A percentile compares a stretch with the other conserved stretches of the same genome.
These are phyloP conservation scores for Lycia hirtaria DNA, from an alignment of 2,888 invertebrate genomes.

Conservation along the genomic window DNA sequence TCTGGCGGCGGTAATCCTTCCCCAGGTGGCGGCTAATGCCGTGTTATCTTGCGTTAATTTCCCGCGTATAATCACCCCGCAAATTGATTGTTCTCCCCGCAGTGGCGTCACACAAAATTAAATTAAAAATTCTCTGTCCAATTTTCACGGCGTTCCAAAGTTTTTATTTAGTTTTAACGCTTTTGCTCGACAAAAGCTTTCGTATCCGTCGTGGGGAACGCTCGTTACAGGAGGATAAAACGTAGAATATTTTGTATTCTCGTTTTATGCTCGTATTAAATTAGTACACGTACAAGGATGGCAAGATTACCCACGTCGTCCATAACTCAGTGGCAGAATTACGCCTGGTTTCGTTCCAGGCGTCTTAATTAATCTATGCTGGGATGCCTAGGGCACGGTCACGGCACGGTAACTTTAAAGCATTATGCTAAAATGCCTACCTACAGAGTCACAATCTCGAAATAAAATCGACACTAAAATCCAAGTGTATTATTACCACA, in stretches of 20 bases:
- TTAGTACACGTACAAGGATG: constrained; percentile 20
- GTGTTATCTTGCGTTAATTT: constrained; percentile 78
- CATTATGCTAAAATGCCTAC: no score
- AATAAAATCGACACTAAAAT: no score
- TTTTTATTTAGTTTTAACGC: constrained; percentile 25
- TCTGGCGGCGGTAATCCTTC: constrained; percentile 70
- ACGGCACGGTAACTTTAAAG: constrained; percentile 40
- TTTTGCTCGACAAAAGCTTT: constrained; percentile 14
- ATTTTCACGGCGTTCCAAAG: constrained; percentile 17
- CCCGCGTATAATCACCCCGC: constrained; percentile 63
- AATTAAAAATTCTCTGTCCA: constrained; percentile 47
- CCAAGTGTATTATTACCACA: no score
- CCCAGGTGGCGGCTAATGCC: constrained; percentile 73
- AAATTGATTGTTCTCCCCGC: constrained; percentile 68
- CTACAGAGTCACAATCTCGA: no score
- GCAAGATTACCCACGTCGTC: constrained; percentile 31
- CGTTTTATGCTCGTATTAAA: constrained; percentile 26
- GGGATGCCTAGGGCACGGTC: constrained; percentile 18
- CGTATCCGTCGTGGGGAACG: constrained; percentile 8
- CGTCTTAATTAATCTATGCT: constrained; percentile 51
- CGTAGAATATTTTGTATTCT: constrained; percentile 15
- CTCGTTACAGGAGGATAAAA: constrained; percentile 11
- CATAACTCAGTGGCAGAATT: constrained; percentile 40
- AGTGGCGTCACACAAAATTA: constrained; percentile 48
- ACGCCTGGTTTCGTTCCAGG: constrained; percentile 20